phyloP scores from a whole-genome alignment of 2,113 vertebrate genomes.

The Gobio gobio region DNA sequence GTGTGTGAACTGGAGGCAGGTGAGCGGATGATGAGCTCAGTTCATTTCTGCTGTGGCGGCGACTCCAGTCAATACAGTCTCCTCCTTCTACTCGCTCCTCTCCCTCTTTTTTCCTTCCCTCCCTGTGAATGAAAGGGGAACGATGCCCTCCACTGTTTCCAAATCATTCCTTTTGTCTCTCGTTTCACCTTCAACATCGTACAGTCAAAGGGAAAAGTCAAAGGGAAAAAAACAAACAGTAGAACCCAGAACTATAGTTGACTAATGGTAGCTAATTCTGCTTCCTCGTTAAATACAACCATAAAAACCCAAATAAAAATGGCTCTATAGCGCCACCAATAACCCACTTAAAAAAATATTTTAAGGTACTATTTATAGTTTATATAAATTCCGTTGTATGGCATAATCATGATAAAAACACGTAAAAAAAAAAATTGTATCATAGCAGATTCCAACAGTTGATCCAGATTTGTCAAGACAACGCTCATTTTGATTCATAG shows the following conservation, averaged over 20 bases:
- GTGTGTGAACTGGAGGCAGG: constrained; percentile 20
- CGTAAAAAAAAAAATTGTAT: no score
- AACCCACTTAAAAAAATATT: neutral
- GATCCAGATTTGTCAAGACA: neutral
- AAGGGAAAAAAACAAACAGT: no score
- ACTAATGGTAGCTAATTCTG: no score
- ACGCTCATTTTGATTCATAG: neutral
- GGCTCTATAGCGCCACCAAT: neutral
- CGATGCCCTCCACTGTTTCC: neutral
- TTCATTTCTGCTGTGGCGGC: neutral
- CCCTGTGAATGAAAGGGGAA: neutral
- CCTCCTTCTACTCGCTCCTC: neutral
- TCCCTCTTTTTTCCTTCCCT: neutral
- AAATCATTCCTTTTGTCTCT: neutral
- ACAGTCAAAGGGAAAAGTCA: neutral
- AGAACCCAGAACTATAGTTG: no score
- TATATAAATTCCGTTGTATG: no score
- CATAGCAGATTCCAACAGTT: neutral
- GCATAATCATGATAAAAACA: no score
- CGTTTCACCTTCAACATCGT: neutral
- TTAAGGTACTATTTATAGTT: no score
- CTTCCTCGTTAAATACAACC: no score
- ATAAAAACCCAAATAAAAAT: neutral
- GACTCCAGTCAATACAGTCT: neutral
- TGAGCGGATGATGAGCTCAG: neutral